Conservation (phyloP, 2,797 vertebrate genomes). For the Zenarchopterus dispar region DNA sequence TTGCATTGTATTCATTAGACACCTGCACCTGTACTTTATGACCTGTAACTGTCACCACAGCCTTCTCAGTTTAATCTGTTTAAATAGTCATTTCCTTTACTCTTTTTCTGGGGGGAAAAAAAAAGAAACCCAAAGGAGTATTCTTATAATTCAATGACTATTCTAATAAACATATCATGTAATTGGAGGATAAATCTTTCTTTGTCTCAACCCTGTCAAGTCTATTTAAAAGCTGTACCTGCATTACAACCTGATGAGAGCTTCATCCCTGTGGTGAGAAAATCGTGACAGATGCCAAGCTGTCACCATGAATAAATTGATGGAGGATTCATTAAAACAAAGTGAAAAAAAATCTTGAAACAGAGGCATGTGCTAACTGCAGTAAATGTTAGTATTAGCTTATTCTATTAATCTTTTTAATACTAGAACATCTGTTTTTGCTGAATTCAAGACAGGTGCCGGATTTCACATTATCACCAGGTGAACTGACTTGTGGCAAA, state of each 20-base stretch:
- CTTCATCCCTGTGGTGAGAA: neutral
- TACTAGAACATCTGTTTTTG: neutral
- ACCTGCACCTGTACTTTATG: conserved; percentile 35
- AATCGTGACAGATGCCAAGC: neutral
- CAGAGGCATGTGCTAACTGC: no score
- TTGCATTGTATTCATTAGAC: conserved; percentile 59
- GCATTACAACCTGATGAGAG: no score
- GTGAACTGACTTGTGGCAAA: neutral
- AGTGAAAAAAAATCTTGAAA: neutral
- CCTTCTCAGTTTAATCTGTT: neutral
- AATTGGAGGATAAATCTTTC: no score
- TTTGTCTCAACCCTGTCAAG: neutral
- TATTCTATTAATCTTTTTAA: no score
- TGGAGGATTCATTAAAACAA: neutral
- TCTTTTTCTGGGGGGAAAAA: neutral
- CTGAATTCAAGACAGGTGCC: neutral
- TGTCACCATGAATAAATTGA: conserved; percentile 21
- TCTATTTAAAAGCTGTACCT: neutral
- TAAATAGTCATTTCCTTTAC: no score
- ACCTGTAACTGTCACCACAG: conserved; percentile 16
- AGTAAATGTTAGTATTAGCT: no score
- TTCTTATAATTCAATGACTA: no score
- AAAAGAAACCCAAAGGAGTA: neutral
- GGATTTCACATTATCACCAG: conserved; percentile 19
- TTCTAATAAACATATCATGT: no score